Base-by-base conservation (phyloP, 2,113 vertebrate genomes). In the Ptychochromis oligacanthus region DNA sequence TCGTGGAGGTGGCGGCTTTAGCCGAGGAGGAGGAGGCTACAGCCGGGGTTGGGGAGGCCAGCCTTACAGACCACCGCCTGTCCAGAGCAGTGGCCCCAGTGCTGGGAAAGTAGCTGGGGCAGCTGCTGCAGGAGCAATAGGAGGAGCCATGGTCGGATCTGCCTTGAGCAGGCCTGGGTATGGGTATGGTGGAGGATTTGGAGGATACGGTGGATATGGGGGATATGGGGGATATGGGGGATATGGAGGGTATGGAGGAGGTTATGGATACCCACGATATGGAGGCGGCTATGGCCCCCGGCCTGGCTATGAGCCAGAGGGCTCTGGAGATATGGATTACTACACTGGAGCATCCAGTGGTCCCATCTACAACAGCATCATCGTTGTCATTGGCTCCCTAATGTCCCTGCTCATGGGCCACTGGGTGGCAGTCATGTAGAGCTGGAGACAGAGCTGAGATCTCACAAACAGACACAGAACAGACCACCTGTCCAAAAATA, bases 31-130 rank as follows among this genome's bases (percentile, higher is more conserved):
- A 10, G 81, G 81, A 4, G 80, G 88, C 59, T 83, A 28, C 61
- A 62, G 79, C 49, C 78, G 89, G 1, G 91, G 92, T 18, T 81
- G 88, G 49, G 91, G 92, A 2, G 65, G 85, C 11, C 79, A 81
- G 6, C 55, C 57, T 17, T 93, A 91, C 54, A 91, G 92, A 14
- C 92, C 92, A 1, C 79, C 58, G 2, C 87, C 93, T 1, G 75
- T 83, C 24, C 93, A 95, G 79, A 93, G 86, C 86, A 80, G 85
- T 0, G 93, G 94, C 2, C 88, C 95, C 65, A 93, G 87, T 58
- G 91, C 67, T 62, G 95, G 77, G 11, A 96, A 95, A 76, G 3
- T 96, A 54, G 96, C 95, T 0, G 96, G 95, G 12, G 95, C 95
- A 1, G 95, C 95, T 3, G 95, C 94, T 34, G 95, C 93, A 1